Conservation (phyloP, 2,797 vertebrate genomes). For the Neoniphon sammara region DNA sequence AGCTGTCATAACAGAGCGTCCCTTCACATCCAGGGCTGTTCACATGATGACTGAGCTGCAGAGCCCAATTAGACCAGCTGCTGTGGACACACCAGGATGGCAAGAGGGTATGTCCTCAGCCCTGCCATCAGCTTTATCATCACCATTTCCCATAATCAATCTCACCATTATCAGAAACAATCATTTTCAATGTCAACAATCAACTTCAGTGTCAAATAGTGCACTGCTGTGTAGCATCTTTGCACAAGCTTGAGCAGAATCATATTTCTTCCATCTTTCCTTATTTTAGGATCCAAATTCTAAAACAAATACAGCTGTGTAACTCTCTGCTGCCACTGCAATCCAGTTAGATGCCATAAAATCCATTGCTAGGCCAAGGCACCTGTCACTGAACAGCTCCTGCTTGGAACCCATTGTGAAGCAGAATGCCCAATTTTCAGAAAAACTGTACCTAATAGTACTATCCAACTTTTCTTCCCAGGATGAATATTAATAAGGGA, state of each 20-base stretch:
- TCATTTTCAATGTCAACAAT: neutral
- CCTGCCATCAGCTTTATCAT: conserved; percentile 14
- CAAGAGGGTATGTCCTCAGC: conserved; percentile 39
- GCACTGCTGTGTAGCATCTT: neutral
- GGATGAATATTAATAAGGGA: conserved; percentile 23
- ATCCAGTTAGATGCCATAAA: neutral
- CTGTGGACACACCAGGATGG: conserved; percentile 48
- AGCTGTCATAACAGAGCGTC: conserved; percentile 77
- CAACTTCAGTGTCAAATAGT: neutral
- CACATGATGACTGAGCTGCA: conserved; percentile 64
- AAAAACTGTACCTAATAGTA: conserved; percentile 12
- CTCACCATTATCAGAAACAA: conserved; percentile 3
- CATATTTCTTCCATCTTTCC: no score
- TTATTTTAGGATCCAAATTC: neutral
- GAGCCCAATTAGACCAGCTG: conserved; percentile 70
- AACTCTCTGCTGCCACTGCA: no score
- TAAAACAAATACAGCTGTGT: no score
- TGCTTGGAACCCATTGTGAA: conserved; percentile 29
- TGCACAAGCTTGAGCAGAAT: conserved; percentile 2
- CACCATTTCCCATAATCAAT: conserved; percentile 33
- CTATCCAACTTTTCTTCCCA: conserved; percentile 45
- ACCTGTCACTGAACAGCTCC: conserved; percentile 18
- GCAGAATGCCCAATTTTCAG: conserved; percentile 30
- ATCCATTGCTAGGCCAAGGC: neutral
- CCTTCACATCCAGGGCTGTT: conserved; percentile 56